Evolutionary conservation across 2,113 vertebrate species (phyloP).

Genomic region (Perognathus longimembris): DNA sequence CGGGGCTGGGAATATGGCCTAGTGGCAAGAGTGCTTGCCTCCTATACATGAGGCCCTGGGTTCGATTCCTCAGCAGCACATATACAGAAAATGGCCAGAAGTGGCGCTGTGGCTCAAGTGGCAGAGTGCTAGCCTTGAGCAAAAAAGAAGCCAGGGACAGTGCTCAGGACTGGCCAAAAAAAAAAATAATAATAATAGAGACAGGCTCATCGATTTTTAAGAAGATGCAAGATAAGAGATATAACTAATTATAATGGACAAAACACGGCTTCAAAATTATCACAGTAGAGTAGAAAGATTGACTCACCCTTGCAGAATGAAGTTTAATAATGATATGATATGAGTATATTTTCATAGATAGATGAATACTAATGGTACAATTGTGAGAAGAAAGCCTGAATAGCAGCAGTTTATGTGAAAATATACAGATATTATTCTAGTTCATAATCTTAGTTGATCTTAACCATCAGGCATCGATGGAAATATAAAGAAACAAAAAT

Average conservation of each 20-base stretch:
- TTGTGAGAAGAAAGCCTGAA: not conserved
- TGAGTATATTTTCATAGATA: not conserved
- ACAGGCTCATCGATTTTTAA: slow-evolving; percentile 22
- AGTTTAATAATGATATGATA: not conserved
- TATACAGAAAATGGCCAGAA: too few species aligned
- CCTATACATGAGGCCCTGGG: too few species aligned
- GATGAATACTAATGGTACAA: not conserved
- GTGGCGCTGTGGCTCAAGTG: too few species aligned
- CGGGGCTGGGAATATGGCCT: too few species aligned
- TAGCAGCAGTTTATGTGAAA: slow-evolving; percentile 9
- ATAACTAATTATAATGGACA: not conserved
- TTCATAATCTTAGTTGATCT: not conserved
- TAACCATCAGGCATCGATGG: not conserved
- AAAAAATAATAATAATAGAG: too few species aligned
- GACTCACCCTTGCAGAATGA: not conserved
- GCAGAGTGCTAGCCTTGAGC: too few species aligned
- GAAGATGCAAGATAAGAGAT: not conserved
- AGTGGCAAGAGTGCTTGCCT: too few species aligned
- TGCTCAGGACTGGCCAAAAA: too few species aligned
- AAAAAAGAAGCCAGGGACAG: too few species aligned
- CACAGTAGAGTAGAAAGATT: slow-evolving; percentile 9
- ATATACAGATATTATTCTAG: not conserved
- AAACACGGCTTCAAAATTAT: slow-evolving; percentile 47
- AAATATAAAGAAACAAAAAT: slow-evolving; percentile 2
- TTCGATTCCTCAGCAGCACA: too few species aligned